Conservation (phyloP, 2,888 invertebrate species). For the Gandaritis pyraliata region DNA sequence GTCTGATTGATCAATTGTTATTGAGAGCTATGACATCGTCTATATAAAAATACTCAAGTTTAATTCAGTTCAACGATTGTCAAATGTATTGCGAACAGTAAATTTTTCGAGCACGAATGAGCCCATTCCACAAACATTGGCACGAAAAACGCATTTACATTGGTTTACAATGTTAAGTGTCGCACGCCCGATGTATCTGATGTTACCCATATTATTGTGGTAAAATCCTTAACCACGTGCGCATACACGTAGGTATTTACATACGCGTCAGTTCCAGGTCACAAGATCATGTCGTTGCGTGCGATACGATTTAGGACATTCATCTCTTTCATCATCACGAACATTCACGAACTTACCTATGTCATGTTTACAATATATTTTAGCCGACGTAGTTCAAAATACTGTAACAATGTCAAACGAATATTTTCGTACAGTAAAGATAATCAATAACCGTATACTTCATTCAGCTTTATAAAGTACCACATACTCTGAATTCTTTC, state of each 20-base stretch:
- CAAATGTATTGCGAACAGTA: conserved; percentile 16
- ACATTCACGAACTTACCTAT: too few species aligned
- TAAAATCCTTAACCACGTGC: neutral
- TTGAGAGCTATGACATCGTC: neutral
- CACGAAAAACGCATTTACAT: conserved; percentile 36
- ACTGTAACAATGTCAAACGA: neutral
- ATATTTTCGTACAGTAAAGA: conserved; percentile 8
- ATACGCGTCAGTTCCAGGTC: neutral
- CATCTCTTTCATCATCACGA: conserved; percentile 6
- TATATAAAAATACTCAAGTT: neutral
- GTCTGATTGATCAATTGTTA: conserved; percentile 6
- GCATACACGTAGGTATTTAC: neutral
- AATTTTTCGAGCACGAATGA: conserved; percentile 19
- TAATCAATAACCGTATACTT: conserved; percentile 10
- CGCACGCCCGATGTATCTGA: conserved; percentile 27
- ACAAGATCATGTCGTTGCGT: neutral
- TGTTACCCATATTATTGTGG: neutral
- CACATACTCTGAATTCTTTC: conserved; percentile 11
- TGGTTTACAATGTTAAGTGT: conserved; percentile 28
- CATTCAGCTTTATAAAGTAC: conserved; percentile 10
- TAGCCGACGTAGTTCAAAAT: too few species aligned
- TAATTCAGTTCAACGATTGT: conserved; percentile 7
- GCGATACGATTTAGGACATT: neutral
- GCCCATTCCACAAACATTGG: conserved; percentile 33
- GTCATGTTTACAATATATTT: too few species aligned